Evolutionary conservation across 2,113 vertebrate species (phyloP), one percentile per base, ranked within the genome.

Genomic region (Archocentrus centrarchus): DNA sequence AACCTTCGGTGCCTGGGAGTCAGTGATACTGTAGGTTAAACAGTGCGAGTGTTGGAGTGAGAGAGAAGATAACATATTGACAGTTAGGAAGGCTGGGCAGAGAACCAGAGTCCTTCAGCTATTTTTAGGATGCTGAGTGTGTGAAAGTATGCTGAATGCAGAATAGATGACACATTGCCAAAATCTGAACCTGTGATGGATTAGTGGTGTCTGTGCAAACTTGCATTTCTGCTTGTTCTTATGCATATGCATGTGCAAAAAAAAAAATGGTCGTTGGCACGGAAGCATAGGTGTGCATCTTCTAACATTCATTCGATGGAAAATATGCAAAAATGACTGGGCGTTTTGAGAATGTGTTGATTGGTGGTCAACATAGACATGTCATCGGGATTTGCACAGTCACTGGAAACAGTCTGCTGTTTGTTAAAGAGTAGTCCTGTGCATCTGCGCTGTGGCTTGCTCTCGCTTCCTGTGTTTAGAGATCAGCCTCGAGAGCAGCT

Each of bases 101-200:
- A 79, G 59, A 82, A 91, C 95, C 94, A 93, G 91, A 91, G 92
- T 86, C 94, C 91, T 93, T 92, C 83, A 85, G 87, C 93, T 96
- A 96, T 96, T 95, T 95, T 94, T 95, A 95, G 93, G 87, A 81
- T 77, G 86, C 92, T 92, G 95, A 95, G 93, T 95, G 93, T 94
- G 95, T 94, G 92, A 95, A 95, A 95, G 93, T 91, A 84, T 77
- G 58, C 87, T 87, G 89, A 92, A 94, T 84, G 73, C 89, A 91
- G 84, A 94, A 93, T 87, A 87, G 70, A 86, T 90, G 89, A 93
- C 88, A 86, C 89, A 77, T 55, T 89, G 92, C 93, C 95, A 95
- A 92, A 94, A 93, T 93, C 82, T 91, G 66, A 93, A 92, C 88
- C 83, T 80, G 84, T 59, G 32, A 44, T 0, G 41, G 82, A 90